Conservation (phyloP, 1,140 invertebrate genomes). For the Megalonaias nervosa region DNA sequence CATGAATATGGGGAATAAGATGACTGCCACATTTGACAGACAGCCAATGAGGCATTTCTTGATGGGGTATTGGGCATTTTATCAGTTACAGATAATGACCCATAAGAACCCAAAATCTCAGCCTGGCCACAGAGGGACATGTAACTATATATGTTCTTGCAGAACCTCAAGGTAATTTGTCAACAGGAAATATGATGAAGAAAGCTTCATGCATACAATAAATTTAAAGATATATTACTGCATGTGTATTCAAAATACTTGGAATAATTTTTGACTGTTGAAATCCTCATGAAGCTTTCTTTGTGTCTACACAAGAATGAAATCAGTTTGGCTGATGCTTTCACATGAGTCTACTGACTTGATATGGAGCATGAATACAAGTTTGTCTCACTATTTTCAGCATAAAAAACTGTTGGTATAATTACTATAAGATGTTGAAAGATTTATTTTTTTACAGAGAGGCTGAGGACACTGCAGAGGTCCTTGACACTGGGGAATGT, state of each 20-base stretch:
- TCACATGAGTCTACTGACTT: neutral
- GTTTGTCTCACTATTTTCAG: neutral
- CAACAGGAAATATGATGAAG: no score
- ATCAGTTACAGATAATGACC: conserved; percentile 13
- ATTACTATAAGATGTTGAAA: neutral
- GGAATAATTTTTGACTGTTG: neutral
- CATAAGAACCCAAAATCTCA: conserved; percentile 17
- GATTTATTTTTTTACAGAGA: neutral
- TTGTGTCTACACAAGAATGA: neutral
- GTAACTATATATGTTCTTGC: conserved; percentile 10
- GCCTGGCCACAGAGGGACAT: conserved; percentile 1
- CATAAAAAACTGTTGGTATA: no score
- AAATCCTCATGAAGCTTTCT: neutral
- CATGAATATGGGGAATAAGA: conserved; percentile 17
- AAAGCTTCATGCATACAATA: no score
- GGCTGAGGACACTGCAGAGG: neutral
- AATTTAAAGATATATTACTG: no score
- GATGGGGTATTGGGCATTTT: conserved; percentile 1
- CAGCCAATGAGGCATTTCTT: neutral
- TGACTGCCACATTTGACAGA: conserved; percentile 14
- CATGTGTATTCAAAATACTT: no score
- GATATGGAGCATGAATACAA: neutral
- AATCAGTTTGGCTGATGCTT: conserved; percentile 5
- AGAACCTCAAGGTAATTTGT: neutral
- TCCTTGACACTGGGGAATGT: neutral